These are phyloP conservation scores for Parapristionchus giblindavisi DNA, from an alignment of 2,888 invertebrate genomes.

Conservation along the genomic window DNA sequence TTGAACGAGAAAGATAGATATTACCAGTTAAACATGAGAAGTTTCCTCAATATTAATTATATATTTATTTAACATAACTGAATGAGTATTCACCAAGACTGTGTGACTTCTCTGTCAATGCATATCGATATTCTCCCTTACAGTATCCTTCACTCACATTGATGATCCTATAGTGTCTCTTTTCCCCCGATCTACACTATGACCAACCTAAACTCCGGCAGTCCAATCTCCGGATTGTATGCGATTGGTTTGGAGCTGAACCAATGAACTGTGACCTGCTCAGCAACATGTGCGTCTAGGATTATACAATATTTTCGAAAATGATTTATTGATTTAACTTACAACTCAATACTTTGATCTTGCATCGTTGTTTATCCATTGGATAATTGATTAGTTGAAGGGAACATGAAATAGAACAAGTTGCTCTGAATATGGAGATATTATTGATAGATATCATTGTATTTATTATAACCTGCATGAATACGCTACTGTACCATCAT, in stretches of 20 bases:
- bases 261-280: slow-evolving; percentile 67
- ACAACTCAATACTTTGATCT: too few species aligned
- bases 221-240: slow-evolving; percentile 64
- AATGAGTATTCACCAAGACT: slow-evolving; percentile 51
- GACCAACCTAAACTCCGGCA: slow-evolving; percentile 59
- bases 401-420: slow-evolving; percentile 36
- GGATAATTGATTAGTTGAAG: slow-evolving; percentile 55
- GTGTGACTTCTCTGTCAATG: slow-evolving; percentile 57
- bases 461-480: slow-evolving; percentile 52
- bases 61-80: neutral
- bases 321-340: neutral
- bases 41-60: slow-evolving; percentile 53
- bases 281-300: slow-evolving; percentile 65
- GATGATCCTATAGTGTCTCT: slow-evolving; percentile 41
- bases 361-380: slow-evolving; percentile 62
- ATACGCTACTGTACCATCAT: slow-evolving; percentile 63
- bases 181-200: neutral
- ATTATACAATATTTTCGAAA: slow-evolving; percentile 3
- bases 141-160: slow-evolving; percentile 55
- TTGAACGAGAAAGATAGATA: slow-evolving; percentile 62
- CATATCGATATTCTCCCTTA: slow-evolving; percentile 62
- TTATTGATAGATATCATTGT: neutral
- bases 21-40: slow-evolving; percentile 65
- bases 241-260: slow-evolving; percentile 62
- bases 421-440: slow-evolving; percentile 13